A percentile compares a stretch with the other conserved stretches of the same genome.
Conservation (phyloP, 2,113 vertebrate genomes). For the Sander lucioperca region DNA sequence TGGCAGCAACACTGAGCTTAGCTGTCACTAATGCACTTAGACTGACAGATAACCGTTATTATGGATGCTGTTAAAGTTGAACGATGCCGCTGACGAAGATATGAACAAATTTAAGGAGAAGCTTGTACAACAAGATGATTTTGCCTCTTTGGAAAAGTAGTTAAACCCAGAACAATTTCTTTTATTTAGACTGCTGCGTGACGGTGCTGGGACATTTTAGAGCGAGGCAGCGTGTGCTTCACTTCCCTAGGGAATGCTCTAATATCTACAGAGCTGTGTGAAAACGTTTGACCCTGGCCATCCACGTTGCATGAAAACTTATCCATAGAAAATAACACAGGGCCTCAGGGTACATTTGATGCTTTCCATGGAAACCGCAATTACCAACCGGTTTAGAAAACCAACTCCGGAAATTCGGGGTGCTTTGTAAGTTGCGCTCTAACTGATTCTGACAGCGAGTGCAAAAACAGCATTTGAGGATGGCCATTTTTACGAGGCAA, state of each 20-base stretch:
- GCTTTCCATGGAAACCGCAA: conserved; percentile 12
- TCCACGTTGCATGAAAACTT: neutral
- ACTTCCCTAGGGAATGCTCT: neutral
- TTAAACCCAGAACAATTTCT: conserved; percentile 11
- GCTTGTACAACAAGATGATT: conserved; percentile 17
- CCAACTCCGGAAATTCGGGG: neutral
- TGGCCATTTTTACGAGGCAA: neutral
- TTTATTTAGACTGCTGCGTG: neutral
- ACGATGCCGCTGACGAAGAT: conserved; percentile 40
- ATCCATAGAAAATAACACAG: conserved; percentile 14
- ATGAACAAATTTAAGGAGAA: conserved; percentile 2
- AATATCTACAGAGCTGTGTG: conserved; percentile 9
- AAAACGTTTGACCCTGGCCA: conserved; percentile 9
- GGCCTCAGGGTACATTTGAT: neutral
- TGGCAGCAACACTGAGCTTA: conserved; percentile 25
- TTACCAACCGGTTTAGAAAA: conserved; percentile 8
- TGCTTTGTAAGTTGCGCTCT: neutral
- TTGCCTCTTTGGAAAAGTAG: conserved; percentile 2
- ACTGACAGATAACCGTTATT: conserved; percentile 51
- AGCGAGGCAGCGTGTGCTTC: neutral
- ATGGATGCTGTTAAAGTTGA: conserved; percentile 34
- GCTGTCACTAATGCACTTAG: conserved; percentile 56
- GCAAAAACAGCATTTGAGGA: conserved; percentile 10
- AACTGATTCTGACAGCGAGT: conserved; percentile 8
- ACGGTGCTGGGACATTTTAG: neutral